Evolutionary conservation across 2,113 vertebrate genomes (phyloP), one percentile per base, ranked within the genome.

Genomic region (Geococcyx californianus): DNA sequence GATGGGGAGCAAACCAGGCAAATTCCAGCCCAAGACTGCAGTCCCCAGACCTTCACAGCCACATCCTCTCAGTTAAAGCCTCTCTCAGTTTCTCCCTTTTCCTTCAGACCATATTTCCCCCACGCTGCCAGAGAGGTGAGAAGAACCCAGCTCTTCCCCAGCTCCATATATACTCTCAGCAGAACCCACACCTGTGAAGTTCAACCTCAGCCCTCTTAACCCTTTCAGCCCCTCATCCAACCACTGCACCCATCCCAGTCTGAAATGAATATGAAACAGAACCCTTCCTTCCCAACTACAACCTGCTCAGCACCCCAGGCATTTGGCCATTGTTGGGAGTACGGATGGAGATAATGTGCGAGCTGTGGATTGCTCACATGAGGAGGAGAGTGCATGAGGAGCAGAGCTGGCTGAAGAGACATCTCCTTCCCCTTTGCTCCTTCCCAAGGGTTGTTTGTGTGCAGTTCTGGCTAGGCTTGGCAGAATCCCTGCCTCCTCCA

Each of bases 121-220:
- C 54, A 6, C 33, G 63, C 20, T 7, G 4, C 9, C 4, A 15
- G 25, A 38, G 11, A 1, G 2, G 2, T 4, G 42, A 4, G 4
- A 60, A 13, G 3, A 38, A 9, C 17, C 5, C 12, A 26, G 20
- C 11, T 16, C 36, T 74, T 24, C 6, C 7, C 28, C 54, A 52
- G 60, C 54, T 69, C n/a, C 63, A 29, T 29, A 76, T 59, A 42
- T 1, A 42, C 16, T 13, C 56, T 28, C 56, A 52, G 63, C 36
- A 54, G 24, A 45, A 21, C 52, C 13, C 49, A 33, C 81, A 58
- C 40, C 72, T 72, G 77, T 7, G 59, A 19, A 33, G 26, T 10
- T 55, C 87, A 78, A 40, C 52, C 40, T 19, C 40, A 66, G 40
- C 38, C 36, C 51, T 76, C 21, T 64, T 54, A 70, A 76, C 64